Evolutionary conservation across 2,888 invertebrate species (phyloP), one percentile per base, ranked within the genome.

Genomic region (Exephanes ischioxanthus): DNA sequence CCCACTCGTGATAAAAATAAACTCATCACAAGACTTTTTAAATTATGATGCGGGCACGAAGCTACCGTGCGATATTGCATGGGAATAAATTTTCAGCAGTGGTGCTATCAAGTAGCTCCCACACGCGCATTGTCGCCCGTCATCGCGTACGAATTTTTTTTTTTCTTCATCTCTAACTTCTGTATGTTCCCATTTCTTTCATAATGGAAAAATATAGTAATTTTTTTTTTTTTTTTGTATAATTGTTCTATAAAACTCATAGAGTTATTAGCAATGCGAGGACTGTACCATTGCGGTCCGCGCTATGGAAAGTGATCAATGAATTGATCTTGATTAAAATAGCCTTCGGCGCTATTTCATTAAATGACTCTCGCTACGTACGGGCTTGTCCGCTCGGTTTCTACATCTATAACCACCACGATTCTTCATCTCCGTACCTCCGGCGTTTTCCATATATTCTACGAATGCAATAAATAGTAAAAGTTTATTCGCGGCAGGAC

Each of bases 1-100:
- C 71, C 83, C 86, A 90, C 91, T 90, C 88, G 88, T 88, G 89
- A 90, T 90, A 89, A 90, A 87, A 90, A 87, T 89, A 89, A 89
- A 89, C 84, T 88, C 45, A 70, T n/a, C 70, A 78, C 48, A 63
- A 66, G 71, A 26, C 70, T 79, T 80, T 76, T 72, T 67, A 26
- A 41, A 75, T 79, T 82, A 53, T 63, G 82, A 90, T 90, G 89
- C 89, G 90, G 90, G 90, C 84, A 87, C 11, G 48, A 55, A 30
- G 63, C 55, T 37, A 80, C 19, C 73, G 71, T 33, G 82, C 86
- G 87, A 85, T 87, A 85, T 88, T 87, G 70, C 87, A 89, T 87
- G 88, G 85, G 86, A 88, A 86, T 86, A 86, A 88, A 90, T 87
- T 90, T 84, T 84, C 86, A 86, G 78, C 79, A 80, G 83, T 53